Evolutionary conservation across 2,888 invertebrate species (phyloP), one percentile per base, ranked within the genome.

Genomic region (Metellina segmentata): DNA sequence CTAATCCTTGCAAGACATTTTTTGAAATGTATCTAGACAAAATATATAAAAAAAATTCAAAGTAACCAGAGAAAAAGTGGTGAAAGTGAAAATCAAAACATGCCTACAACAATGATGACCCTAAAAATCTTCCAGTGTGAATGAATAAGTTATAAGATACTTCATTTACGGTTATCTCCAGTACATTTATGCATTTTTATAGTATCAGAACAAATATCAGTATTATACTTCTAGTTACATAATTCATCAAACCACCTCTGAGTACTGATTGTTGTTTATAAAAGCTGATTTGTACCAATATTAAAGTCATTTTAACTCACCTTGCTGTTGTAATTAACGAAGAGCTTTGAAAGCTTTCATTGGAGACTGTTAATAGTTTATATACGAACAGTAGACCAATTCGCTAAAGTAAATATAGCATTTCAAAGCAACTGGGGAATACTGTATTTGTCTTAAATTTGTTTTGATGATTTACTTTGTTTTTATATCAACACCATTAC

Each of bases 21-120:
- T 81, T 85, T 61, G 74, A 61, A 20, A 74, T 53, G 7, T 53
- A 34, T 16, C 53, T 16, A 20, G 61, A 77, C 16, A 13, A 81
- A 61, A 51, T n/a, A 48, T 34, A 81, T 51, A 49, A 72, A 79
- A 61, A 70, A 83, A 85, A 85, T 74, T 85, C 85, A 85, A 85
- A 85, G 85, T 85, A 85, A 74, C 16, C 78, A 51, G 34, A 61
- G 61, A 16, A 61, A 61, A 16, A 61, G 61, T 61, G 11, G 9
- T 61, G 61, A 61, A 61, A 6, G 61, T 61, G 61, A 61, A 61
- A 61, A 61, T 61, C 61, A 61, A 61, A 61, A 61, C 9, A 61
- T 8, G 61, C 0, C 61, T 11, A 61, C 11, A 61, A 34, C 34
- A 34, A 34, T 34, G 34, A 34, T 8, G 11, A 61, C 61, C 61